Percentiles rank a stretch among this genome's conserved stretches.
Conservation (phyloP, 2,113 vertebrate species). For the Nothoprocta perdicaria region DNA sequence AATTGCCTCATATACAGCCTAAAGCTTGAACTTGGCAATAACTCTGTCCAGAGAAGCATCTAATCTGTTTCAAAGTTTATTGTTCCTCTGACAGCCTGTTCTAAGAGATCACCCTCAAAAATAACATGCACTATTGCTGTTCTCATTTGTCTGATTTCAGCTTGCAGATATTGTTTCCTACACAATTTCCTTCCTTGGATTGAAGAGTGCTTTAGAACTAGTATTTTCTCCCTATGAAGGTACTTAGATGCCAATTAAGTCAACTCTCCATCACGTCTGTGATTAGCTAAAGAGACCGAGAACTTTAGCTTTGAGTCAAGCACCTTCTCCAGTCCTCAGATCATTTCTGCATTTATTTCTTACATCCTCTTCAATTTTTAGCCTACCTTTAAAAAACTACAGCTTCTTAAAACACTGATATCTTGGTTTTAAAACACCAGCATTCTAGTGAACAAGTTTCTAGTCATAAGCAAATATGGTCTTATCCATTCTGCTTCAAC, state of each 20-base stretch:
- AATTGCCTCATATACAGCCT: neutral
- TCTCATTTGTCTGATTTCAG: slow-evolving; percentile 14
- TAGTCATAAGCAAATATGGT: neutral
- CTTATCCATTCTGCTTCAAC: neutral
- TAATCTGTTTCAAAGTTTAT: slow-evolving; percentile 21
- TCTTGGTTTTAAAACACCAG: neutral
- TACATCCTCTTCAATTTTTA: slow-evolving; percentile 20
- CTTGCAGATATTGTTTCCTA: neutral
- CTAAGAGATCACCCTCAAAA: slow-evolving; percentile 43
- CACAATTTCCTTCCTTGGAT: neutral
- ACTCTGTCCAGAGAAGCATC: neutral
- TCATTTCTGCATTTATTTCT: slow-evolving; percentile 27
- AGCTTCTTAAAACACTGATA: neutral
- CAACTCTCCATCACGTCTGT: neutral
- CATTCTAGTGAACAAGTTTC: neutral
- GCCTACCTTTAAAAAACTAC: neutral
- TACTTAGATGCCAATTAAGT: slow-evolving; percentile 39
- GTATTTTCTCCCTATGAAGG: slow-evolving; percentile 13
- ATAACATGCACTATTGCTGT: neutral
- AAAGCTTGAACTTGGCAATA: slow-evolving; percentile 1
- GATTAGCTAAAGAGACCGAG: slow-evolving; percentile 34
- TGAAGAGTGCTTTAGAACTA: slow-evolving; percentile 29
- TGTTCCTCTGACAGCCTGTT: neutral
- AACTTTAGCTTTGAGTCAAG: slow-evolving; percentile 39
- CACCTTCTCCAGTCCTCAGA: slow-evolving; percentile 26